Evolutionary conservation across 1,140 invertebrate genomes (phyloP).

Genomic region (Drosophila repleta): DNA sequence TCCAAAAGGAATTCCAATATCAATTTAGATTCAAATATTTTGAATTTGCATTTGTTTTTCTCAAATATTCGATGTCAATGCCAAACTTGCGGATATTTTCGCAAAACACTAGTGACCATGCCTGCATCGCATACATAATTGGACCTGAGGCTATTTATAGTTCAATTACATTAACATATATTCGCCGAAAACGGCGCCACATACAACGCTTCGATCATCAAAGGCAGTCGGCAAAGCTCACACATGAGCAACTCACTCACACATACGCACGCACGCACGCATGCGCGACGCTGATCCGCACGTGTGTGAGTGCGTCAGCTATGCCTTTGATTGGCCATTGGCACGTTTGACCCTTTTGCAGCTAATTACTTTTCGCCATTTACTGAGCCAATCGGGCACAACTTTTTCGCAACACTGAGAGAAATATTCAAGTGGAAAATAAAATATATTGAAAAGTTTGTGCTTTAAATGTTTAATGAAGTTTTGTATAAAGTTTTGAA

Average conservation of each 20-base stretch:
- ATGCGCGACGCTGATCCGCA: neutral
- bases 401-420: slow-evolving; percentile 60
- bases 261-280: neutral
- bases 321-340: slow-evolving; percentile 44
- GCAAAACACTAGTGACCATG: slow-evolving; percentile 26
- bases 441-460: too few relatives aligned
- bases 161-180: slow-evolving; percentile 57
- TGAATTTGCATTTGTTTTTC: slow-evolving; percentile 33
- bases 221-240: slow-evolving; percentile 38
- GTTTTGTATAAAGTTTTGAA: too few relatives aligned
- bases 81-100: slow-evolving; percentile 30
- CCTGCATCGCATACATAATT: slow-evolving; percentile 36
- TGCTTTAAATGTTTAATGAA: too few relatives aligned
- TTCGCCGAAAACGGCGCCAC: slow-evolving; percentile 40
- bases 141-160: slow-evolving; percentile 23
- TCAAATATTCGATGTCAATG: slow-evolving; percentile 51
- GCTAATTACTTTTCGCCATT: slow-evolving; percentile 65
- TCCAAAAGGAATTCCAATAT: slow-evolving; percentile 15
- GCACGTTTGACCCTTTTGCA: slow-evolving; percentile 74
- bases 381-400: slow-evolving; percentile 6
- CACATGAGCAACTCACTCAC: neutral
- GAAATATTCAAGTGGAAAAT: slow-evolving; percentile 27
- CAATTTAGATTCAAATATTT: slow-evolving; percentile 27
- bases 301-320: slow-evolving; percentile 6
- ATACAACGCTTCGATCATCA: slow-evolving; percentile 55